These are phyloP conservation scores for Oreonectes daqikongensis DNA, from an alignment of 2,797 vertebrate species.

Conservation along the genomic window DNA sequence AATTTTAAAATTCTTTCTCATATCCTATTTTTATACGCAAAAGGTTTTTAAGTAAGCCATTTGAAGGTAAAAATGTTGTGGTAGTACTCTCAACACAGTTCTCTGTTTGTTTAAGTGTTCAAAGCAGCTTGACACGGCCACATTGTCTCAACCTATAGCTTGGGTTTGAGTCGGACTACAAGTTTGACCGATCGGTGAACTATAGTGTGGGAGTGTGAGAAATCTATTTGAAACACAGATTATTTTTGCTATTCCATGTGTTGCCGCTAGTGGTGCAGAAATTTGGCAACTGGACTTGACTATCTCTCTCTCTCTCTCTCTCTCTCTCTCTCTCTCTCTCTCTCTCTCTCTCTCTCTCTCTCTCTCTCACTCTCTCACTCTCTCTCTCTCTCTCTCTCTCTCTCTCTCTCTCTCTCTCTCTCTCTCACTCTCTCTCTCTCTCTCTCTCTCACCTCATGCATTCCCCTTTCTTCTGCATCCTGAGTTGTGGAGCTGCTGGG, in stretches of 20 bases:
- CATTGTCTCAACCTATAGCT: neutral
- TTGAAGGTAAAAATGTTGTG: neutral
- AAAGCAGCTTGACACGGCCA: neutral
- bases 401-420: neutral
- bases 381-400: neutral
- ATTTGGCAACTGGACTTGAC: neutral
- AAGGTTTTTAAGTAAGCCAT: too few relatives aligned
- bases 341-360: conserved; percentile 1
- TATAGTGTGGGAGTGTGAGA: neutral
- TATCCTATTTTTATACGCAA: too few relatives aligned
- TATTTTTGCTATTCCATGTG: neutral
- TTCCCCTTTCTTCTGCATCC: conserved; percentile 52
- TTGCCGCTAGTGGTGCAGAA: neutral
- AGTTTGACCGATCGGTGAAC: neutral
- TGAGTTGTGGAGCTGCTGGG: conserved; percentile 48
- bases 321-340: neutral
- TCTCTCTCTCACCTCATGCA: conserved; percentile 12
- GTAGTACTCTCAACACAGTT: neutral
- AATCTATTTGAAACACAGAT: neutral
- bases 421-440: neutral
- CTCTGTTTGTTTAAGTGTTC: neutral
- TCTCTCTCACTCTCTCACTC: too few relatives aligned
- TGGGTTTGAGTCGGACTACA: neutral
- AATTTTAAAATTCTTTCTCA: too few relatives aligned
- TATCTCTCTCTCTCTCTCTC: too few relatives aligned